These are phyloP conservation scores for Campylomormyrus numenius DNA, from an alignment of 2,113 vertebrate species.

Conservation along the genomic window DNA sequence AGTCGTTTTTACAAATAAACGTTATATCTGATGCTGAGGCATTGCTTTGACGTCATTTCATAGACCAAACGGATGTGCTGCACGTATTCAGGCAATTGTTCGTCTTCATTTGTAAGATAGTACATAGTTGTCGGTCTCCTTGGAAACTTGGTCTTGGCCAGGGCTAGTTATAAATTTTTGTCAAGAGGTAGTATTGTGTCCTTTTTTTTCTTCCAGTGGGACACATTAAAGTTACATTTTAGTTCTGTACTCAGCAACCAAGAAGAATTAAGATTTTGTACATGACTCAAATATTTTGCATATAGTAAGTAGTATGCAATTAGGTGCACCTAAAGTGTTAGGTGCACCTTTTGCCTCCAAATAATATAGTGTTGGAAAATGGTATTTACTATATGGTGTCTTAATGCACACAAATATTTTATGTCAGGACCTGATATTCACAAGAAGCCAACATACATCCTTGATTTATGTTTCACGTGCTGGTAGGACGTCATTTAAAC, in stretches of 20 bases:
- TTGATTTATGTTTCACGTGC: background rate
- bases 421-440: background rate
- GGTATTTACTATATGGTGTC: background rate
- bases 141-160: slow-evolving; percentile 8
- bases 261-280: slow-evolving; percentile 45
- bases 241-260: slow-evolving; percentile 38
- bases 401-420: slow-evolving; percentile 13
- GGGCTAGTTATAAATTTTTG: slow-evolving; percentile 20
- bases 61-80: background rate
- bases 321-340: background rate
- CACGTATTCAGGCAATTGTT: slow-evolving; percentile 15
- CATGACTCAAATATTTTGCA: slow-evolving; percentile 24
- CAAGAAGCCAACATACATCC: background rate
- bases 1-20: background rate
- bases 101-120: slow-evolving; percentile 15
- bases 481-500: slow-evolving; percentile 28
- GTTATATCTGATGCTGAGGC: background rate
- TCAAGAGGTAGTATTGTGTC: slow-evolving; percentile 20
- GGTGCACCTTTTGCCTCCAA: background rate
- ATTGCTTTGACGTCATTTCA: slow-evolving; percentile 22
- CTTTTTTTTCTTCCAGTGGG: slow-evolving; percentile 30
- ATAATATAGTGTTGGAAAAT: background rate
- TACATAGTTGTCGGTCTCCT: slow-evolving; percentile 9
- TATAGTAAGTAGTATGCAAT: background rate
- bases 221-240: slow-evolving; percentile 29